phyloP scores from a whole-genome alignment of 1,140 invertebrate genomes.

The Galleria mellonella region DNA sequence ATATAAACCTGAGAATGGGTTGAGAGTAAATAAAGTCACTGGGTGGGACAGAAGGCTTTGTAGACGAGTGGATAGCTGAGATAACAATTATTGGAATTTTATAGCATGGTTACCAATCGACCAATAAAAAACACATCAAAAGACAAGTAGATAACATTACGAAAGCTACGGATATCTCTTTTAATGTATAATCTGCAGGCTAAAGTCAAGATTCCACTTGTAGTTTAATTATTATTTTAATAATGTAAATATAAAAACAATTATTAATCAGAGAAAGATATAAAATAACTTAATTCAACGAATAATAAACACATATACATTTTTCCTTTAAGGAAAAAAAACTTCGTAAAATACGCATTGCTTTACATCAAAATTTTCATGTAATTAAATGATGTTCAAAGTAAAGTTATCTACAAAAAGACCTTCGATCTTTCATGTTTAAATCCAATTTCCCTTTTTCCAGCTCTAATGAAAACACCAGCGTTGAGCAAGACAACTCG shows the following conservation, averaged over 20 bases:
- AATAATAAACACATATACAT: too few species aligned
- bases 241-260: too few species aligned
- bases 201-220: too few species aligned
- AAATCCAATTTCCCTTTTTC: constrained; percentile 55
- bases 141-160: too few species aligned
- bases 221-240: too few species aligned
- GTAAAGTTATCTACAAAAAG: constrained; percentile 27
- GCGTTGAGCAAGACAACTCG: constrained; percentile 28
- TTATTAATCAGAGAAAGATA: too few species aligned
- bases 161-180: too few species aligned
- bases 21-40: constrained; percentile 63
- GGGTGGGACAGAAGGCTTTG: constrained; percentile 21
- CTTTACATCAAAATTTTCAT: constrained; percentile 22
- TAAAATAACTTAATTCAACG: too few species aligned
- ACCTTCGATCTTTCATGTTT: constrained; percentile 48
- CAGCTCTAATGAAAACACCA: constrained; percentile 45
- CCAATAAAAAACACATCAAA: constrained; percentile 21
- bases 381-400: constrained; percentile 50
- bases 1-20: constrained; percentile 64
- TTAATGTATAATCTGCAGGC: too few species aligned
- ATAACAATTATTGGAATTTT: constrained; percentile 62
- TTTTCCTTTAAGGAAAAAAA: too few species aligned
- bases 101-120: constrained; percentile 28
- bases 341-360: too few species aligned
- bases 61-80: constrained; percentile 38